phyloP scores from a whole-genome alignment of 2,888 invertebrate species.

The Ptychoptera albimana region DNA sequence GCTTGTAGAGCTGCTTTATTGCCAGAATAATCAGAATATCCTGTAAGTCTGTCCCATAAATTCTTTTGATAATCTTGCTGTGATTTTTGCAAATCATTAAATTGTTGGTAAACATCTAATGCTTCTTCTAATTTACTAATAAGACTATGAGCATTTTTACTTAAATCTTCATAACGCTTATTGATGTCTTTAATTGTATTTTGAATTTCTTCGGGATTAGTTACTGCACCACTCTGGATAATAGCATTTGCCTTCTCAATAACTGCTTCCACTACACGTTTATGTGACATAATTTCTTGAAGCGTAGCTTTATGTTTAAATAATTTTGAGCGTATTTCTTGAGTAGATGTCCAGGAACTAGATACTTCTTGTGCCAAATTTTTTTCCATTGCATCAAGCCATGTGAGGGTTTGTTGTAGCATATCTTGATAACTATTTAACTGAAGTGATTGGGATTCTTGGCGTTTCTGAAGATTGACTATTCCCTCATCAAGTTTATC shows the following conservation, averaged over 20 bases:
- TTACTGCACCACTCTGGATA: constrained; percentile 32
- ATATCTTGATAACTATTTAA: constrained; percentile 76
- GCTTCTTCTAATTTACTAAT: constrained; percentile 59
- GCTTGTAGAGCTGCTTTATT: constrained; percentile 73
- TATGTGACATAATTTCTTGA: constrained; percentile 82
- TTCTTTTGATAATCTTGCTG: constrained; percentile 84
- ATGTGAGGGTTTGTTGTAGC: constrained; percentile 63
- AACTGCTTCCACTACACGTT: constrained; percentile 77
- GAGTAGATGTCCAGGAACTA: constrained; percentile 56
- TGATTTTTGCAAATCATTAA: constrained; percentile 68
- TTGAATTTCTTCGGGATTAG: constrained; percentile 40
- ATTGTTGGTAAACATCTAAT: constrained; percentile 70
- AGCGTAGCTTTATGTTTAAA: constrained; percentile 71
- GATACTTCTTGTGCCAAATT: constrained; percentile 52
- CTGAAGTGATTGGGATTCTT: constrained; percentile 68
- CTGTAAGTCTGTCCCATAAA: constrained; percentile 72
- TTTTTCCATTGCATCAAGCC: constrained; percentile 77
- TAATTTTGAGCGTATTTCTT: constrained; percentile 70
- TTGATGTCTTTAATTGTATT: constrained; percentile 56
- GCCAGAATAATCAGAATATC: constrained; percentile 72
- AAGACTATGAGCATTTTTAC: constrained; percentile 45
- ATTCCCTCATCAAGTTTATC: constrained; percentile 74
- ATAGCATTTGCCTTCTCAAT: constrained; percentile 72
- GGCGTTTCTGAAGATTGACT: constrained; percentile 66
- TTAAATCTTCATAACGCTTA: constrained; percentile 55